Percentiles rank a stretch among this genome's conserved stretches.
phyloP scores from a whole-genome alignment of 37 sponge, comb jelly and placozoan species.

The Diacarnus erythraeanus region DNA sequence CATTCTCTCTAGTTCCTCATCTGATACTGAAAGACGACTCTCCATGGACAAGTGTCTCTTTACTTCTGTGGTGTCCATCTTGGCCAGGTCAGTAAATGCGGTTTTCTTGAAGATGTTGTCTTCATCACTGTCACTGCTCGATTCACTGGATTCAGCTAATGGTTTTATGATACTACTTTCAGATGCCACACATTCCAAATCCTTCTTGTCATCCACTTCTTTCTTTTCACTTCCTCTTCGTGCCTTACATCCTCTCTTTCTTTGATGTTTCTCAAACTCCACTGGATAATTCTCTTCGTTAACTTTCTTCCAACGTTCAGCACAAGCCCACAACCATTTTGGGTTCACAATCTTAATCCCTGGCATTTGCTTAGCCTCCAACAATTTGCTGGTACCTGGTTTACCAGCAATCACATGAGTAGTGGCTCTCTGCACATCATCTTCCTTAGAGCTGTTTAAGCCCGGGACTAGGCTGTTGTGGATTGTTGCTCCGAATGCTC shows the following conservation, averaged over 20 bases:
- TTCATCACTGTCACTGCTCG: neutral
- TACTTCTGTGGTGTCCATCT: slow-evolving; percentile 7
- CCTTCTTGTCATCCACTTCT: neutral
- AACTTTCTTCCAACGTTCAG: slow-evolving; percentile 84
- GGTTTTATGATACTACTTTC: neutral
- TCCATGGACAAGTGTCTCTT: slow-evolving; percentile 24
- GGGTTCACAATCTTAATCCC: slow-evolving; percentile 82
- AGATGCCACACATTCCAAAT: neutral
- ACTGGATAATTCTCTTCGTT: slow-evolving; percentile 68
- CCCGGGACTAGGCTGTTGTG: slow-evolving; percentile 54
- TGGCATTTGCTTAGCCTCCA: slow-evolving; percentile 69
- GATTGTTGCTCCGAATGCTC: slow-evolving; percentile 85
- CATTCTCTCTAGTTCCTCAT: slow-evolving; percentile 79
- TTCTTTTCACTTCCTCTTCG: neutral
- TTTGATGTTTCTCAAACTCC: slow-evolving; percentile 8
- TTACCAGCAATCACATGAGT: slow-evolving; percentile 93
- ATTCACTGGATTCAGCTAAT: neutral
- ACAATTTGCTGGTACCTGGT: slow-evolving; percentile 85
- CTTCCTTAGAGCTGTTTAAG: slow-evolving; percentile 32
- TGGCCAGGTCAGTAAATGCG: neutral
- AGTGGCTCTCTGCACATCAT: slow-evolving; percentile 43
- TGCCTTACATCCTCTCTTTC: neutral
- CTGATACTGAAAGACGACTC: slow-evolving; percentile 57
- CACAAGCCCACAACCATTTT: slow-evolving; percentile 94
- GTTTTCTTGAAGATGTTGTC: neutral